These are phyloP conservation scores for Rallus limicola DNA, from an alignment of 2,113 vertebrate genomes.

Conservation along the genomic window DNA sequence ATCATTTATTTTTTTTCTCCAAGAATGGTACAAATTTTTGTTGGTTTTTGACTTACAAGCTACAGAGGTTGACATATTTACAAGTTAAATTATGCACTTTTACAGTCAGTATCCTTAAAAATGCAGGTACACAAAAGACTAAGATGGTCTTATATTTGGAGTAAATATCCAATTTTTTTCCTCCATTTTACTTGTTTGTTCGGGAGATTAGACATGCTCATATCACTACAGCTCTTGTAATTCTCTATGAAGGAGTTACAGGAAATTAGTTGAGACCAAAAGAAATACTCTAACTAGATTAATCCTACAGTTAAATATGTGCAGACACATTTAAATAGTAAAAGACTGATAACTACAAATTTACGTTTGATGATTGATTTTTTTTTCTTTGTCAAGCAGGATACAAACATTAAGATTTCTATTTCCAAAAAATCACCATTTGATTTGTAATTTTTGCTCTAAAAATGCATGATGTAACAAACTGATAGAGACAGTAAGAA, in stretches of 20 bases:
- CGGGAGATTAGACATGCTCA: not conserved
- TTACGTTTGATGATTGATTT: not conserved
- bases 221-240: not conserved
- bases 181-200: not conserved
- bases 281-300: not conserved
- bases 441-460: not conserved
- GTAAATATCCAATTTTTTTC: not conserved
- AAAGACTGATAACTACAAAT: not conserved
- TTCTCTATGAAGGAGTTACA: not conserved
- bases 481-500: not conserved
- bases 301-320: not conserved
- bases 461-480: not conserved
- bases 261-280: not conserved
- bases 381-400: not conserved
- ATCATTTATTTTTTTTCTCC: not conserved
- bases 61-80: not conserved
- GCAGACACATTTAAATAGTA: not conserved
- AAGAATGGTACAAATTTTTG: not conserved
- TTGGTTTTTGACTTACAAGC: not conserved
- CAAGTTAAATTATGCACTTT: not conserved
- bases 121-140: not conserved
- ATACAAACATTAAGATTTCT: not conserved
- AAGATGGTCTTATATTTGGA: not conserved
- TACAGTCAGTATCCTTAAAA: not conserved
- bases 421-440: not conserved